Evolutionary conservation across 2,888 invertebrate genomes (phyloP), one percentile per base, ranked within the genome.

Genomic region (Gymnocheta viridis): DNA sequence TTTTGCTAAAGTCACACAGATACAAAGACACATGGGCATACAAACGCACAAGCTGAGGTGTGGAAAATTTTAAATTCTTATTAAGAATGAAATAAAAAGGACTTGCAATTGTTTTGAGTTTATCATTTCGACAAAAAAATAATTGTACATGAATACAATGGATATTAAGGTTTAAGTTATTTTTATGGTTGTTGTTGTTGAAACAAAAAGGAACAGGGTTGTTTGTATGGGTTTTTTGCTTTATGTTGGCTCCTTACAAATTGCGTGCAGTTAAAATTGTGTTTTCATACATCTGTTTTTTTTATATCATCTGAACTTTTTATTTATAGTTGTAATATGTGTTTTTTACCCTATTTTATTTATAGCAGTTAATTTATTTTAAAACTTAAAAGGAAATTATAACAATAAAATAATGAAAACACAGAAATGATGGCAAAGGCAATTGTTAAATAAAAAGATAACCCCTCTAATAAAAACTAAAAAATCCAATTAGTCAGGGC

Each of bases 401-500:
- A 74, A 69, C 81, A 85, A 82, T 85, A 87, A 87, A 87, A 87
- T 72, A 87, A 88, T 82, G 49, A 56, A 82, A 51, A 44, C 64
- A 70, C 10, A 27, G 19, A 54, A 64, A 72, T 64, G 24, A 72
- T 44, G 17, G 79, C n/a, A 47, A 72, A 56, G 72, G 56, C 32
- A 44, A 64, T 64, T 3, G 24, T 49, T 35, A 1, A 29, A n/a
- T 6, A 47, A 24, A n/a, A 24, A 69, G 38, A 69, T 67, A 69
- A 60, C 60, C 58, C 60, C 35, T 4, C 12, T 4, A 35, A 62
- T 69, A 17, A 27, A 22, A 38, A 60, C 14, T 44, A 22, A 6
- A 38, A 54, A 74, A 54, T 35, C 17, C 29, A 77, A 72, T 72
- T 72, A 72, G 35, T 64, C 70, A 27, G 14, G 47, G 56, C 64